A percentile compares a stretch with the other conserved stretches of the same genome.
These are phyloP conservation scores for Podilymbus podiceps DNA, from an alignment of 2,113 vertebrate species.

Conservation along the genomic window DNA sequence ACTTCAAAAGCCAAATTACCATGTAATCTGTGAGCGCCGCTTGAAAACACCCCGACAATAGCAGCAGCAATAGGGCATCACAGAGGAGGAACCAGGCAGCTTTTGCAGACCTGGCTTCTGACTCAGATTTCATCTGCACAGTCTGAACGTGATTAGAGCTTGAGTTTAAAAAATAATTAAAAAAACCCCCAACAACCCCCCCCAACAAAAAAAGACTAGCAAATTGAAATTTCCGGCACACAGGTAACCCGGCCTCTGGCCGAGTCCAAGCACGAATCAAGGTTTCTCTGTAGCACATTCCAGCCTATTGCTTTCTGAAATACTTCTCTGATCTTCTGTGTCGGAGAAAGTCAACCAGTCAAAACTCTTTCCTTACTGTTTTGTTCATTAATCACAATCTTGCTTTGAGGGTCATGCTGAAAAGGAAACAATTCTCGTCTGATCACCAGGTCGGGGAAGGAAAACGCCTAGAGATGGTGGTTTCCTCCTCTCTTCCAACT, in stretches of 20 bases:
- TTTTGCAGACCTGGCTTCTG: background rate
- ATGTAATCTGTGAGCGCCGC: background rate
- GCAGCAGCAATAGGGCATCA: background rate
- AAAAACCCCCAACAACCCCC: too few species aligned
- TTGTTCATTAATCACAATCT: background rate
- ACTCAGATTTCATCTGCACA: background rate
- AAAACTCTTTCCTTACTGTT: background rate
- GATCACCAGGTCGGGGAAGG: background rate
- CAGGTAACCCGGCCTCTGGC: background rate
- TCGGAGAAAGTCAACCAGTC: background rate
- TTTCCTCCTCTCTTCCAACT: background rate
- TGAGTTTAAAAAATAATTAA: background rate
- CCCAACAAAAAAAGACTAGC: background rate
- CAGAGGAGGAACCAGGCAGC: background rate
- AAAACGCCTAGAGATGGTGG: background rate
- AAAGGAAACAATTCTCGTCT: background rate
- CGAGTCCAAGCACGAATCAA: background rate
- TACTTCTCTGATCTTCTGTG: background rate
- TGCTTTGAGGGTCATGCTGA: background rate
- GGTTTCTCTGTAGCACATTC: background rate
- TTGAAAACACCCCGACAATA: background rate
- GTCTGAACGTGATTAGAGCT: background rate
- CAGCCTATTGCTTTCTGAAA: background rate
- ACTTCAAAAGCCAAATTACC: conserved; percentile 17
- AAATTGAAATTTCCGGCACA: background rate